Base-by-base conservation (phyloP, 2,888 invertebrate species). In the Ctenicera cuprea region DNA sequence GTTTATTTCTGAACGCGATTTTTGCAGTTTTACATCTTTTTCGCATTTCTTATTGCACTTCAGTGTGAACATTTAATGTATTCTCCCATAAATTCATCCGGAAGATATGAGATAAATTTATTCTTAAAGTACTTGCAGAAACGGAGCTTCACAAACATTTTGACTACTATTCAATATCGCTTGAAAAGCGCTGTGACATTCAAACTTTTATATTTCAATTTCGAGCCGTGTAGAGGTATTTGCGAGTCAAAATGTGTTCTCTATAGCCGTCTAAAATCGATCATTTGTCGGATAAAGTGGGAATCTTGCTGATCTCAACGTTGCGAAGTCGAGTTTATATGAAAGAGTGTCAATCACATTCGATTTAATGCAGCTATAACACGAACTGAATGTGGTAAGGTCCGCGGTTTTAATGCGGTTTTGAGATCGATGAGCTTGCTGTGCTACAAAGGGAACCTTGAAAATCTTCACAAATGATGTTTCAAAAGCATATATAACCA, bases 161-260 rank as follows among this genome's bases (percentile, higher is more conserved):
- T 26, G 41, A 41, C 26, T 38, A 41, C n/a, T 48, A 20, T 41
- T 50, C 54, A 66, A 66, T 57, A 43, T 66, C 57, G 37, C 66
- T 65, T 20, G 64, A 65, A 65, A 65, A 48, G 30, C 52, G 50
- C 18, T 52, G 66, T 66, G 66, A 30, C 66, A 66, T 54, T 54
- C 43, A 54, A 66, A 54, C 57, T 57, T 45, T 57, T 57, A 66
- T 66, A 57, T 66, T 66, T 54, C 66, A 66, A 66, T 66, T 66
- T 26, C 11, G 26, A 41, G 26, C 20, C 26, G 11, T 33, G 20
- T 22, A 54, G 37, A 41, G 57, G 22, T 57, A 54, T 66, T 66
- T 66, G 43, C 38, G 22, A 66, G 52, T 66, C 57, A 57, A 54
- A 66, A 57, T 16, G 52, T 37, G 38, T 41, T 59, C n/a, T 20